Conservation (phyloP, 2,113 vertebrate genomes). For the Psophia crepitans region DNA sequence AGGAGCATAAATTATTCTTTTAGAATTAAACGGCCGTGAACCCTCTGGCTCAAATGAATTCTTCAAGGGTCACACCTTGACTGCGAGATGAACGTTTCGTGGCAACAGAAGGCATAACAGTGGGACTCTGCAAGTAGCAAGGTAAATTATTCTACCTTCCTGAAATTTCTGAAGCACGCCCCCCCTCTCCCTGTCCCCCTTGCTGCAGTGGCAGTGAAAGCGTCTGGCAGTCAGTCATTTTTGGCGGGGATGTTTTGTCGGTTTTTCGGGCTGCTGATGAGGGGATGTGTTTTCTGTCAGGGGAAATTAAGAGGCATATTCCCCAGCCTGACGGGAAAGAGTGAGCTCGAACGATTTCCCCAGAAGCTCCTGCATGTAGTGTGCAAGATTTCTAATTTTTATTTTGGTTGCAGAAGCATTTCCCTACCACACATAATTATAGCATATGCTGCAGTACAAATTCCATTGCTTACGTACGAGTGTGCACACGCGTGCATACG, state of each 20-base stretch:
- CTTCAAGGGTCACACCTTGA: background rate
- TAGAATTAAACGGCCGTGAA: background rate
- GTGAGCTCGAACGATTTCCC: background rate
- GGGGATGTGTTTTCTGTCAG: conserved; percentile 46
- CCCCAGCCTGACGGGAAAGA: background rate
- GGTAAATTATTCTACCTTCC: background rate
- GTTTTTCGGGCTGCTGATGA: conserved; percentile 51
- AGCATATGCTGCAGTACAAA: background rate
- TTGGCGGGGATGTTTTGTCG: conserved; percentile 1
- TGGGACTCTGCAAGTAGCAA: background rate
- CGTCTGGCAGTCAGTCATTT: background rate
- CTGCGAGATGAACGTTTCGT: fast-evolving
- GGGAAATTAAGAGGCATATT: conserved; percentile 47
- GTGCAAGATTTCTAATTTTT: background rate
- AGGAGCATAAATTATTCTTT: background rate
- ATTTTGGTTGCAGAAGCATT: conserved; percentile 1
- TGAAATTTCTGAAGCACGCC: background rate
- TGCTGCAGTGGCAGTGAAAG: background rate
- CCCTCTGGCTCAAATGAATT: background rate
- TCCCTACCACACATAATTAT: background rate
- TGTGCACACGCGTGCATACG: background rate
- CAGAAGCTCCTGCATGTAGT: background rate
- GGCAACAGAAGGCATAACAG: fast-evolving
- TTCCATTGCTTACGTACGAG: background rate
- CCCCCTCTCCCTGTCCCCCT: background rate